Evolutionary conservation across 2,888 invertebrate species (phyloP).

Genomic region (Holacanthella duospinosa): DNA sequence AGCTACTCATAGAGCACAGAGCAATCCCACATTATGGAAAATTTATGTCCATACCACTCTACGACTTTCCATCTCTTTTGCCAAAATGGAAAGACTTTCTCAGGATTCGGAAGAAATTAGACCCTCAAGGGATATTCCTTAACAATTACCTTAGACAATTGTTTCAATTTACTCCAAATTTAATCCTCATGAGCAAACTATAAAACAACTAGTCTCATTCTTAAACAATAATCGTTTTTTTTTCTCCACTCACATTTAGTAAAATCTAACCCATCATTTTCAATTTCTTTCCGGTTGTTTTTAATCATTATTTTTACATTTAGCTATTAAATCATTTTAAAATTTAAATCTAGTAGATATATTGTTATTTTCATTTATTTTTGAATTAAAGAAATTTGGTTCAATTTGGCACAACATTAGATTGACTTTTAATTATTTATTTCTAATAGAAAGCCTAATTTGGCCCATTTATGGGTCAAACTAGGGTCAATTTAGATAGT

Average conservation of each 20-base stretch:
- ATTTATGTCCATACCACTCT: not conserved
- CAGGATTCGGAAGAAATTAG: not conserved
- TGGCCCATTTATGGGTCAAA: too few relatives aligned
- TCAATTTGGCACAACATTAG: too few relatives aligned
- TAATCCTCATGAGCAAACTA: not conserved
- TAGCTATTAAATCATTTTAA: too few relatives aligned
- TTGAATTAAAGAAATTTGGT: too few relatives aligned
- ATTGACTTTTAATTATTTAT: too few relatives aligned
- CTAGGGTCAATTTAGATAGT: too few relatives aligned
- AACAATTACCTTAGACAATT: not conserved
- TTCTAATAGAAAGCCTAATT: too few relatives aligned
- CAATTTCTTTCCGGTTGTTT: too few relatives aligned
- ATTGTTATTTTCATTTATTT: too few relatives aligned
- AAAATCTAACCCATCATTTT: too few relatives aligned
- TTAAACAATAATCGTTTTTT: not conserved
- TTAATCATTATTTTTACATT: too few relatives aligned
- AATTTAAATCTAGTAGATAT: too few relatives aligned
- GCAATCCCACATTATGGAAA: constrained; percentile 5
- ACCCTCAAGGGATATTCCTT: not conserved
- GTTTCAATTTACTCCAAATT: not conserved
- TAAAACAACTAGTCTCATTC: not conserved
- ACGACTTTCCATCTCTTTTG: not conserved
- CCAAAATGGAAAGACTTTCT: not conserved
- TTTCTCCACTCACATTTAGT: not conserved
- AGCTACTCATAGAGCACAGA: not conserved